These are phyloP conservation scores for Chelonus insularis DNA, from an alignment of 1,140 invertebrate genomes.

Conservation along the genomic window DNA sequence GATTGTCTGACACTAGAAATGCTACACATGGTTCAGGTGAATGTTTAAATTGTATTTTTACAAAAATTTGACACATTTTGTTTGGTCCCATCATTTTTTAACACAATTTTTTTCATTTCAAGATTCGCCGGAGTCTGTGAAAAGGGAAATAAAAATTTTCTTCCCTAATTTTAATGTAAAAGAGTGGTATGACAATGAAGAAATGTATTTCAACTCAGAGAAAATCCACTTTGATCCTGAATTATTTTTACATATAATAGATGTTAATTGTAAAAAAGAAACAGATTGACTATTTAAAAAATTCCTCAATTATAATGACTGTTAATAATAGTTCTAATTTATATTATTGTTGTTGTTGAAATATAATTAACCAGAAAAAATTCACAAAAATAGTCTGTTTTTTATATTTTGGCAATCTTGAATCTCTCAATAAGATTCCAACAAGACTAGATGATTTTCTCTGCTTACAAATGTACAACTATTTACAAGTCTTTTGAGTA, in stretches of 20 bases:
- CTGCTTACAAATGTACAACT: constrained; percentile 41
- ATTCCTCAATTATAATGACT: too few relatives aligned
- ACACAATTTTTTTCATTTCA: constrained; percentile 43
- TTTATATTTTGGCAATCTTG: constrained; percentile 33
- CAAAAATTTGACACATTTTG: too few relatives aligned
- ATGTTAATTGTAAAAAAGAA: too few relatives aligned
- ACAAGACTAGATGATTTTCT: constrained; percentile 33
- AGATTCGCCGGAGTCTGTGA: constrained; percentile 78
- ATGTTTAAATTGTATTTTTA: too few relatives aligned
- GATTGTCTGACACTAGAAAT: constrained; percentile 90
- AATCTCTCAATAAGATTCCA: constrained; percentile 27
- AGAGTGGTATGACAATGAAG: constrained; percentile 64
- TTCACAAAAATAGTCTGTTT: constrained; percentile 37
- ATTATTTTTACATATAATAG: constrained; percentile 52
- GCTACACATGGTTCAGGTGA: constrained; percentile 89
- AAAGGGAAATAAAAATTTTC: constrained; percentile 78
- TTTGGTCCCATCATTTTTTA: background rate
- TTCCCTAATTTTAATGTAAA: constrained; percentile 76
- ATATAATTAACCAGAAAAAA: too few relatives aligned
- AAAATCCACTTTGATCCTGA: constrained; percentile 49
- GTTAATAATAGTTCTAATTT: too few relatives aligned
- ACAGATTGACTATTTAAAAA: too few relatives aligned
- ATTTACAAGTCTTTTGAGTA: constrained; percentile 26
- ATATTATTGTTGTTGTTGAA: too few relatives aligned
- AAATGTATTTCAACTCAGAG: constrained; percentile 52